A percentile compares a stretch with the other conserved stretches of the same genome.
phyloP scores from a whole-genome alignment of 2,113 vertebrate genomes.

The Okapia johnstoni region DNA sequence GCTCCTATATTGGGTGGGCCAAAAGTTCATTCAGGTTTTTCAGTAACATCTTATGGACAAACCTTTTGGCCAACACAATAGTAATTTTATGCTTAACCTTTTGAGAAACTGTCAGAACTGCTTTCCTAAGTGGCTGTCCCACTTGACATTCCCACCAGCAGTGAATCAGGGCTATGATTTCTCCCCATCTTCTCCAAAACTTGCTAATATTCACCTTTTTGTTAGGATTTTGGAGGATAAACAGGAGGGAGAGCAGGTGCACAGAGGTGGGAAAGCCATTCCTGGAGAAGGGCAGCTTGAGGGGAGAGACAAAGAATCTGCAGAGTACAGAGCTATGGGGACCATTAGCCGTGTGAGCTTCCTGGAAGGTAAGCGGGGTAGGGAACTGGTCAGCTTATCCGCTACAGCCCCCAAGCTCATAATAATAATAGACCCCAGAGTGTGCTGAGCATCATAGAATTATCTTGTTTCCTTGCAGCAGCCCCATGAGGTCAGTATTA shows the following conservation, averaged over 20 bases:
- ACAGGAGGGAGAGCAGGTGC: not conserved
- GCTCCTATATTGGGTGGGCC: fast-evolving
- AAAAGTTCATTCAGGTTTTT: not conserved
- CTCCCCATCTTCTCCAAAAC: not conserved
- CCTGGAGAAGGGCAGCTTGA: not conserved
- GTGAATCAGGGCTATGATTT: fast-evolving
- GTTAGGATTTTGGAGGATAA: not conserved
- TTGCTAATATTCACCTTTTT: not conserved
- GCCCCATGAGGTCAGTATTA: not conserved
- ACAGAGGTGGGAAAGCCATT: not conserved
- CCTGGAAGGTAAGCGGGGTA: not conserved
- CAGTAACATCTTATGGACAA: not conserved
- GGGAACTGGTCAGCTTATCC: fast-evolving
- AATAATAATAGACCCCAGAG: not conserved
- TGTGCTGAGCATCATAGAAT: not conserved
- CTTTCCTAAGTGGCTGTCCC: not conserved
- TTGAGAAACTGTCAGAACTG: not conserved
- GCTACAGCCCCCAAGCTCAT: not conserved
- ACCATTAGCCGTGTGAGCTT: not conserved
- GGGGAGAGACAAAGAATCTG: fast-evolving
- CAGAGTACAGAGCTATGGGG: not conserved
- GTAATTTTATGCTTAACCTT: not conserved
- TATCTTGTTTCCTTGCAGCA: not conserved
- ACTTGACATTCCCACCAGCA: not conserved
- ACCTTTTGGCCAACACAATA: not conserved